Evolutionary conservation across 2,888 invertebrate genomes (phyloP), one percentile per base, ranked within the genome.

Genomic region (Gastracanthus pulcherrimus): DNA sequence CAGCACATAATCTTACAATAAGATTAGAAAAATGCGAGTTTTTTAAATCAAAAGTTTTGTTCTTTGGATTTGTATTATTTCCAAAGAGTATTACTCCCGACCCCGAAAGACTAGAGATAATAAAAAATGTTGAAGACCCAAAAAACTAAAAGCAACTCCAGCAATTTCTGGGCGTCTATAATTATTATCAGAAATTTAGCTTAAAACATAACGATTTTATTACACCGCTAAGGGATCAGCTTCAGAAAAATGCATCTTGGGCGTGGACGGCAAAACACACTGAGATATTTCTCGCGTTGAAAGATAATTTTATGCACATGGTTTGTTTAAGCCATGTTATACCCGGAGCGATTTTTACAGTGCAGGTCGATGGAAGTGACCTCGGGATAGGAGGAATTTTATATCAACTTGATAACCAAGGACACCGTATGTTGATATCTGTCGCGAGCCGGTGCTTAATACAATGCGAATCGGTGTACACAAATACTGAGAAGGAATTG

Each of bases 1-100:
- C n/a, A 16, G n/a, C 3, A 13, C 83, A 84, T n/a, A 84, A 69
- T 64, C 75, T 87, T 41, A 88, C 87, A 2, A 38, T 87, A 7
- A 85, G 84, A 69, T 66, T 86, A 16, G 82, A 83, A 11, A 60
- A 60, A 16, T 60, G 60, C 13, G 29, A 16, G 16, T 60, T 60
- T 60, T 60, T 60, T 6, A 29, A 60, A 31, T 16, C 11, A 4
- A 16, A 60, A 31, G 31, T 60, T 31, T 2, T 4, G 31, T 60
- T 60, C 31, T n/a, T 60, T 4, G 60, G 60, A 2, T 60, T 60
- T 60, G 6, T 60, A n/a, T 2, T 60, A 31, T 13, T 31, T 13
- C 11, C 16, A 5, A 16, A 48, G 3, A 31, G 60, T 13, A 60
- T 60, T 9, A 29, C 2, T 2, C 60, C 60, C 4, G 5, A 60